Base-by-base conservation (phyloP, 2,888 invertebrate species). In the Pemphredon lugubris region DNA sequence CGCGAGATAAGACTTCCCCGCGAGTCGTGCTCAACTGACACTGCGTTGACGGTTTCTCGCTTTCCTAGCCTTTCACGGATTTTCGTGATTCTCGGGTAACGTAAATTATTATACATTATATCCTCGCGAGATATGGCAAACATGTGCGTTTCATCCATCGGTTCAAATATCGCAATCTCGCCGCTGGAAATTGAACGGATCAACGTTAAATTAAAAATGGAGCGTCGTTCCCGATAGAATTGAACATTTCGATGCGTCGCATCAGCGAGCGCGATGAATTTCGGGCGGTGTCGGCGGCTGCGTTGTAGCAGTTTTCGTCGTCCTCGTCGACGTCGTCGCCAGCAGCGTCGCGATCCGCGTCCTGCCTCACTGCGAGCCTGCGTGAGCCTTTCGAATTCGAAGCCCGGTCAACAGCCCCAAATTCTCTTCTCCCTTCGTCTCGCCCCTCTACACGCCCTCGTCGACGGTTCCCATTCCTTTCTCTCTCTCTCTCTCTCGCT, bases 321-420 rank as follows among this genome's bases (percentile, higher is more conserved):
- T 74, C 42, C 58, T 66, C 68, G 61, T 55, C 66, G 47, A 57
- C 70, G 63, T 50, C 70, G 63, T 50, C 45, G 72, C 47, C 63
- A 53, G 32, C 54, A 39, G 37, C 71, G 55, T 47, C 58, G 74
- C 53, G 48, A 67, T 76, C 81, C 84, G 84, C 84, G 87, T 84
- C 87, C 88, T 88, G 87, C 87, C 88, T 88, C 88, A 88, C 88
- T 88, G 80, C 80, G 77, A 82, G 84, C 83, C 84, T 84, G 84
- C 87, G 88, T 88, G 87, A 88, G 87, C 85, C 86, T 84, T 83
- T 82, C 80, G 79, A 77, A 83, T 81, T 73, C 80, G 64, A 76
- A 73, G 82, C 81, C 80, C 85, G 85, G 86, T 87, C 87, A 85
- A 83, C 83, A 85, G 81, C 84, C 86, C 83, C 84, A 75, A 73